Conservation (phyloP, 2,797 vertebrate species). For the Hydrophis major region DNA sequence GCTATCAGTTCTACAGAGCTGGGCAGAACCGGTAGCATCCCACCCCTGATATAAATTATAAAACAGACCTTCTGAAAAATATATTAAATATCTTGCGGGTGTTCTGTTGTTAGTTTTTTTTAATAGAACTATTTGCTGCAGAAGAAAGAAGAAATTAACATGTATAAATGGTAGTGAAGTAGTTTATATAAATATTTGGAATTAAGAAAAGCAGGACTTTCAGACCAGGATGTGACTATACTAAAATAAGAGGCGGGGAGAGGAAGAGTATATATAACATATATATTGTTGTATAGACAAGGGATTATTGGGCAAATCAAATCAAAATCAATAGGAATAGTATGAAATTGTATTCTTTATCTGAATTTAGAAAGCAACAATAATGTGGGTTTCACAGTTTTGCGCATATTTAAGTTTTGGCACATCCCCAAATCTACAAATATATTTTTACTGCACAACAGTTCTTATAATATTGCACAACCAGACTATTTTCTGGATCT, state of each 20-base stretch:
- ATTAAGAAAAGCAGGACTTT: neutral
- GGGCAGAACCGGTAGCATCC: no score
- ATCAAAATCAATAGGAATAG: neutral
- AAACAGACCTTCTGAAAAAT: neutral
- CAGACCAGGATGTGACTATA: neutral
- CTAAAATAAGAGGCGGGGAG: neutral
- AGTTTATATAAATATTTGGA: neutral
- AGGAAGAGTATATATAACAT: neutral
- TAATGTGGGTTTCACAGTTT: neutral
- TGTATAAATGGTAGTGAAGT: neutral
- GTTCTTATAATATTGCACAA: neutral
- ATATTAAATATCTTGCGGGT: neutral
- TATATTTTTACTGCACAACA: conserved; percentile 26
- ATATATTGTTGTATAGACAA: neutral
- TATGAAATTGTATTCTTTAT: neutral
- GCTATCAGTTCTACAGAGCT: no score
- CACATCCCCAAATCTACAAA: neutral
- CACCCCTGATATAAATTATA: no score
- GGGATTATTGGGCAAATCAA: neutral
- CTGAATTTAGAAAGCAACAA: neutral
- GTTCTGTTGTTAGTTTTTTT: neutral
- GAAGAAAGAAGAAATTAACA: neutral
- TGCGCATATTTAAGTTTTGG: neutral
- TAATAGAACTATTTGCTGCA: neutral
- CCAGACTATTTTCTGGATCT: neutral